Evolutionary conservation across 1,140 invertebrate species (phyloP).

Genomic region (Drosophila sulfurigaster): DNA sequence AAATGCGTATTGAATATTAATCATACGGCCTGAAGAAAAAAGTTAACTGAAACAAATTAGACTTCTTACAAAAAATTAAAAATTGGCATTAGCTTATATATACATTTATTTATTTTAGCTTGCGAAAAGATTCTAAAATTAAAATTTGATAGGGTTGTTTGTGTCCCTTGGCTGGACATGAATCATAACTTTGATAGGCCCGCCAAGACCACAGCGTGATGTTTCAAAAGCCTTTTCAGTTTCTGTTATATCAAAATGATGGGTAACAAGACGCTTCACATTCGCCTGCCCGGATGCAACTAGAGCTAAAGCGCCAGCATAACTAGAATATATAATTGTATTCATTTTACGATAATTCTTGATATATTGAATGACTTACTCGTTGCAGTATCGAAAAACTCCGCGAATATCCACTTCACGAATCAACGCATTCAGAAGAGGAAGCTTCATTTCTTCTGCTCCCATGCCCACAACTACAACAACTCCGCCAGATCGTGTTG

Average conservation of each 20-base stretch:
- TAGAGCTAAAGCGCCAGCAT: constrained; percentile 93
- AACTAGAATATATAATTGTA: constrained; percentile 84
- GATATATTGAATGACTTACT: constrained; percentile 79
- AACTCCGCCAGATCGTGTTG: constrained; percentile 93
- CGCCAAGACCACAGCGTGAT: constrained; percentile 85
- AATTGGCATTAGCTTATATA: too few relatives aligned
- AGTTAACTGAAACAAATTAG: not conserved
- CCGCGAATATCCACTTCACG: constrained; percentile 96
- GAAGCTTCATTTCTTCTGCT: constrained; percentile 91
- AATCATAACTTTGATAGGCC: constrained; percentile 85
- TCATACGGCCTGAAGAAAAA: too few relatives aligned
- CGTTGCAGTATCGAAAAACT: constrained; percentile 96
- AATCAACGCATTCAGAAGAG: constrained; percentile 91
- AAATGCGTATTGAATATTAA: not conserved
- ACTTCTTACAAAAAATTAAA: not conserved
- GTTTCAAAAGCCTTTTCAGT: constrained; percentile 86
- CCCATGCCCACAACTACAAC: constrained; percentile 95
- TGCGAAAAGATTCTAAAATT: too few relatives aligned
- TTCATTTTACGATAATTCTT: not conserved
- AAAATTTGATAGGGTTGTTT: too few relatives aligned
- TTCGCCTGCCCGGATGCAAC: constrained; percentile 93
- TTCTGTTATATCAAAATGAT: constrained; percentile 94
- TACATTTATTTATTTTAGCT: too few relatives aligned
- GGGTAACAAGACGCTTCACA: constrained; percentile 95
- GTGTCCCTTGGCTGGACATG: too few relatives aligned